A percentile compares a stretch with the other conserved stretches of the same genome.
Conservation (phyloP, 2,888 invertebrate species). For the Tinea pellionella region DNA sequence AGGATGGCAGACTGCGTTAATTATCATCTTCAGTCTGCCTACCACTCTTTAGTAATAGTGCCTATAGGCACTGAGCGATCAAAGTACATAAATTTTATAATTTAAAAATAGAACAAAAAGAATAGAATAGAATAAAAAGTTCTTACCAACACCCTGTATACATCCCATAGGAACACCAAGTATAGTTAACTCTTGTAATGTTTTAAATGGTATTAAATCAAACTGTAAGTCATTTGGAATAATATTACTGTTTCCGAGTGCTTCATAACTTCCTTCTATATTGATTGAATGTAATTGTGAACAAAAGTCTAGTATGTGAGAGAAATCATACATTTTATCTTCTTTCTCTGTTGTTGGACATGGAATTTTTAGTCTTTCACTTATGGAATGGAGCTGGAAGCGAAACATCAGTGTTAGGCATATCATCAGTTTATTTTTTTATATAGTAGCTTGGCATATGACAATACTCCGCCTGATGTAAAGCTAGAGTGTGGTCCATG, state of each 20-base stretch:
- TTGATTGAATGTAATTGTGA: constrained; percentile 77
- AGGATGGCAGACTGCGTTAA: no score
- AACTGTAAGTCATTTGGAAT: constrained; percentile 82
- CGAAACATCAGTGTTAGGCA: no score
- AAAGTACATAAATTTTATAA: no score
- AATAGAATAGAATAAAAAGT: not conserved
- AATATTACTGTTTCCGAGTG: constrained; percentile 86
- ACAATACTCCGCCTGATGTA: no score
- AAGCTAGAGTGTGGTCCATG: no score
- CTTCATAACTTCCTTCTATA: constrained; percentile 74
- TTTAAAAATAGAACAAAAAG: not conserved
- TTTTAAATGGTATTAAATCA: constrained; percentile 87
- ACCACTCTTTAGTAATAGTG: no score
- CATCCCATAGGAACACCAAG: constrained; percentile 76
- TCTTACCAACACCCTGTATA: constrained; percentile 72
- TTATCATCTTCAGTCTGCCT: no score
- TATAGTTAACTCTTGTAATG: constrained; percentile 76
- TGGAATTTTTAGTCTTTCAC: constrained; percentile 86
- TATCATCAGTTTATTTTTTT: no score
- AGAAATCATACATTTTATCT: constrained; percentile 87
- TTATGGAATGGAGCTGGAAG: constrained; percentile 88
- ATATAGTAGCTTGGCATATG: no score
- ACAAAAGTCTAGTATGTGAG: constrained; percentile 90
- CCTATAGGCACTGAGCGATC: no score
- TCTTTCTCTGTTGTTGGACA: constrained; percentile 83